A percentile compares a stretch with the other conserved stretches of the same genome.
Evolutionary conservation across 1,140 invertebrate genomes (phyloP).

Genomic region (Bradysia coprophila): DNA sequence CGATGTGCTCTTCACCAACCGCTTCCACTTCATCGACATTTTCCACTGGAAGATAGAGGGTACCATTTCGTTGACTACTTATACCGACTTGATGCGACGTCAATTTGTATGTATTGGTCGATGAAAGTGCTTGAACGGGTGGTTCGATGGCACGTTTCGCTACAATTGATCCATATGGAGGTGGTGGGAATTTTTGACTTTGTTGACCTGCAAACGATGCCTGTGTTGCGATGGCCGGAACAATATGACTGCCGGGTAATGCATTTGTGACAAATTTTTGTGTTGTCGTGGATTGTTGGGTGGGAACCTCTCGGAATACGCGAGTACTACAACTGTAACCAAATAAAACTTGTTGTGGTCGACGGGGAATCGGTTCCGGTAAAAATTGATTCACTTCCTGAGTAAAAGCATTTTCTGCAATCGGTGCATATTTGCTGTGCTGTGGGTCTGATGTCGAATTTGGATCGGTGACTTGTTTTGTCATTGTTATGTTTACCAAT

Average conservation of each 20-base stretch:
- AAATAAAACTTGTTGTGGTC: not conserved
- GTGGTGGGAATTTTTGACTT: not conserved
- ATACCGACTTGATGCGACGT: not conserved
- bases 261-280: not conserved
- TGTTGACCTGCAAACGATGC: not conserved
- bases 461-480: not conserved
- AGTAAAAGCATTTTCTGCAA: too few relatives aligned
- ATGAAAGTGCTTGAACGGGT: not conserved
- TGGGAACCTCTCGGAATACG: not conserved
- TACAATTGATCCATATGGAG: too few relatives aligned
- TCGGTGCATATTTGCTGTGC: not conserved
- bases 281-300: not conserved
- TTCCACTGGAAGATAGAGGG: not conserved
- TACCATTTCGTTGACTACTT: not conserved
- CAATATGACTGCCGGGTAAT: not conserved
- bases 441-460: not conserved
- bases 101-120: not conserved
- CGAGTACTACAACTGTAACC: not conserved
- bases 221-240: not conserved
- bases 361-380: too few relatives aligned
- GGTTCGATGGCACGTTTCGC: too few relatives aligned
- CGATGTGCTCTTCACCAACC: not conserved
- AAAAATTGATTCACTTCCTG: too few relatives aligned
- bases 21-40: not conserved
- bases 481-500: slow-evolving; percentile 30